Evolutionary conservation across 1,140 invertebrate genomes (phyloP).

Genomic region (Paracyclopina nana): DNA sequence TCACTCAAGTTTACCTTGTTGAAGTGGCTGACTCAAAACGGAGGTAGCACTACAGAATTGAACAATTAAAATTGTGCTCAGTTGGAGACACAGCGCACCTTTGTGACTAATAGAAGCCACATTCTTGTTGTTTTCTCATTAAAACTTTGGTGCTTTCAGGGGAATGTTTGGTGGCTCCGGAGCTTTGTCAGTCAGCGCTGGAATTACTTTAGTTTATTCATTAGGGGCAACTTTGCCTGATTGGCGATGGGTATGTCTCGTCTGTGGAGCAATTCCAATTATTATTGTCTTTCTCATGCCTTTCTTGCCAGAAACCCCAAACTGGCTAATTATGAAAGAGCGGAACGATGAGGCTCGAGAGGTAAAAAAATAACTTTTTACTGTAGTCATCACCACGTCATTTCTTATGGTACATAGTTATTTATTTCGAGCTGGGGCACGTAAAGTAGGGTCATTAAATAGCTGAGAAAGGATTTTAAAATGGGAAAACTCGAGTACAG

Average conservation of each 20-base stretch:
- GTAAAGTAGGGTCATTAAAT: too few relatives aligned
- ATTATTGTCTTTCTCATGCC: background rate
- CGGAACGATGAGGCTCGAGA: background rate
- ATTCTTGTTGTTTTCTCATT: too few relatives aligned
- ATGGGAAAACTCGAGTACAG: too few relatives aligned
- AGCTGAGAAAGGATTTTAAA: too few relatives aligned
- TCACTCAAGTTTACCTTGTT: slow-evolving; percentile 13
- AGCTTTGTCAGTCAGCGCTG: background rate
- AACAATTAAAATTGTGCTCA: too few relatives aligned
- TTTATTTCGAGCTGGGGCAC: too few relatives aligned
- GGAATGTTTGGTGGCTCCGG: background rate
- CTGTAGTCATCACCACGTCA: too few relatives aligned
- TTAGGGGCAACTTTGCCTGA: background rate
- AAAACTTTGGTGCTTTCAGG: too few relatives aligned
- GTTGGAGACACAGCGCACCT: too few relatives aligned
- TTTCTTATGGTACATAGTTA: too few relatives aligned
- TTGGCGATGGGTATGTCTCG: background rate
- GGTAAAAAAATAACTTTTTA: background rate
- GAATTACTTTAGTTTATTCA: background rate
- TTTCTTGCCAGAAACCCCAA: background rate
- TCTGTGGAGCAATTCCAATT: background rate
- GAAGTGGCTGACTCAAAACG: background rate
- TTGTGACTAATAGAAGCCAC: too few relatives aligned
- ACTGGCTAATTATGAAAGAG: background rate
- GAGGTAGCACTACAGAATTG: too few relatives aligned